Percentiles rank a stretch among this genome's conserved stretches.
phyloP scores from a whole-genome alignment of 1,140 invertebrate genomes.

The Brachionus paranguensis region DNA sequence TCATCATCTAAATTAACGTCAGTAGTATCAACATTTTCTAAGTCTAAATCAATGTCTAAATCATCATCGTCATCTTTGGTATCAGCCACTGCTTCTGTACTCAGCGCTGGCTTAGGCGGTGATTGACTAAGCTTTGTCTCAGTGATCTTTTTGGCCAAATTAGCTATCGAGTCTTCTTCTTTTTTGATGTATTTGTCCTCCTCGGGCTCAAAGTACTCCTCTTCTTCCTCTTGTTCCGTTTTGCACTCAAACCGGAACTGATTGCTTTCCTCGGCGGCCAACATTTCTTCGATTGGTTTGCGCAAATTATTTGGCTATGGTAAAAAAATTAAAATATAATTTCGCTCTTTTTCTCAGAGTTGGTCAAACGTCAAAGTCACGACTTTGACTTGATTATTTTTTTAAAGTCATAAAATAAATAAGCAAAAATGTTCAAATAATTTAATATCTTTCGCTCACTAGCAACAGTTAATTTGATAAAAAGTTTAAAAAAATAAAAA shows the following conservation, averaged over 20 bases:
- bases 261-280: conserved; percentile 58
- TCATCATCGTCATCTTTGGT: conserved; percentile 20
- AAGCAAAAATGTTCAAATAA: too few relatives aligned
- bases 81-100: neutral
- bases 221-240: neutral
- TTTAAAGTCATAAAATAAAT: too few relatives aligned
- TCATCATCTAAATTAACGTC: conserved; percentile 39
- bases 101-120: neutral
- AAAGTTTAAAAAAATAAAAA: too few relatives aligned
- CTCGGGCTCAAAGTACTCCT: neutral
- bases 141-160: conserved; percentile 12
- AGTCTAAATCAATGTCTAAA: conserved; percentile 28
- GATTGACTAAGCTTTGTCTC: conserved; percentile 32
- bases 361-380: too few relatives aligned
- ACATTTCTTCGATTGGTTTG: conserved; percentile 68
- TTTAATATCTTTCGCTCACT: too few relatives aligned
- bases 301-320: conserved; percentile 65
- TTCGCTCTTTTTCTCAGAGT: too few relatives aligned
- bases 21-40: conserved; percentile 36
- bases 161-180: conserved; percentile 30
- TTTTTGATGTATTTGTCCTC: conserved; percentile 23
- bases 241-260: conserved; percentile 49
- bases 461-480: too few relatives aligned
- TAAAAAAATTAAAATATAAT: conserved; percentile 44
- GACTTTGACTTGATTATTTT: too few relatives aligned